Conservation (phyloP, 2,113 vertebrate genomes). For the Acanthisitta chloris region DNA sequence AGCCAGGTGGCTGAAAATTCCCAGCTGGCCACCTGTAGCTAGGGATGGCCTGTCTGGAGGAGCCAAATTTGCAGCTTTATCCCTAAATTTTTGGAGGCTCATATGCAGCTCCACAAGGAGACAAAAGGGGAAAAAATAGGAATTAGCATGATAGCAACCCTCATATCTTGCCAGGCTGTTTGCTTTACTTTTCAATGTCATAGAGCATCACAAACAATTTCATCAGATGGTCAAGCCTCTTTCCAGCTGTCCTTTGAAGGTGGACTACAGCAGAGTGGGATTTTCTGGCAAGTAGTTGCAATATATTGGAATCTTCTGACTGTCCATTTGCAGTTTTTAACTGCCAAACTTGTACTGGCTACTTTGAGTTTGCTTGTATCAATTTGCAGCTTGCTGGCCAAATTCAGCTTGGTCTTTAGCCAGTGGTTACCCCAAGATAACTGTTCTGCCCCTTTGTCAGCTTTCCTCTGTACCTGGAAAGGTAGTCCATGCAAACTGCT, state of each 20-base stretch:
- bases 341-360: not conserved
- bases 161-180: not conserved
- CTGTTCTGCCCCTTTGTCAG: not conserved
- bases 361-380: not conserved
- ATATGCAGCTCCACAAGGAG: not conserved
- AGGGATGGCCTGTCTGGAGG: not conserved
- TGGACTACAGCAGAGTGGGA: not conserved
- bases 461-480: not conserved
- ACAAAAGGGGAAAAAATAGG: not conserved
- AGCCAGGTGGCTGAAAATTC: not conserved
- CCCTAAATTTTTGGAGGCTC: not conserved
- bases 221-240: not conserved
- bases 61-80: not conserved
- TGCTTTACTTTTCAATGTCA: not conserved
- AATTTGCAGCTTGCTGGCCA: not conserved
- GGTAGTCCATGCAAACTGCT: not conserved
- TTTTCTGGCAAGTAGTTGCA: not conserved
- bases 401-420: not conserved
- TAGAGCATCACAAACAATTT: not conserved
- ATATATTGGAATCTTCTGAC: not conserved
- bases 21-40: not conserved
- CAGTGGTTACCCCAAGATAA: not conserved
- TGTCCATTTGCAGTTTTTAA: not conserved
- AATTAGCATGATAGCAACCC: not conserved
- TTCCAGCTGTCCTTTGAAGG: not conserved